Percentiles rank a stretch among this genome's conserved stretches.
phyloP scores from a whole-genome alignment of 2,113 vertebrate species.

The Harpagus bidentatus region DNA sequence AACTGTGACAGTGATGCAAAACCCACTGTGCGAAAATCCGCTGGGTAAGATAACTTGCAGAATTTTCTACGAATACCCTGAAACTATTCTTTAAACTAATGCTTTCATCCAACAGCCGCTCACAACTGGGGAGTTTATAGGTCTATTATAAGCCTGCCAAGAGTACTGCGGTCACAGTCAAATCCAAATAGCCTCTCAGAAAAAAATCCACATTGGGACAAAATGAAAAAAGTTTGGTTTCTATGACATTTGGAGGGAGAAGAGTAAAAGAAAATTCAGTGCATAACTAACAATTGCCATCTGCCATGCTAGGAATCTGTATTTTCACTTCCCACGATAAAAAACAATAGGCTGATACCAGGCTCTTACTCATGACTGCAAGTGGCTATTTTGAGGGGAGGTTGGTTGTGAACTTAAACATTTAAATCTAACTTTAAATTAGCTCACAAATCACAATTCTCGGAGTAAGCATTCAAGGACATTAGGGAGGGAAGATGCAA shows the following conservation, averaged over 20 bases:
- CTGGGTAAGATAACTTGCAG: neutral
- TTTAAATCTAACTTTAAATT: neutral
- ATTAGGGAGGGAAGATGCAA: neutral
- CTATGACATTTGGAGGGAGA: neutral
- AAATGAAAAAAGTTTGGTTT: conserved; percentile 1
- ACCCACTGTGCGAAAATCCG: neutral
- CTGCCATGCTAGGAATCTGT: neutral
- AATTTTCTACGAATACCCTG: neutral
- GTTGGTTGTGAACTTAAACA: neutral
- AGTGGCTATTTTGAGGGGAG: neutral
- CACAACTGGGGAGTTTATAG: conserved; percentile 32
- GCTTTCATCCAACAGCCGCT: conserved; percentile 19
- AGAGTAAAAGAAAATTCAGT: neutral
- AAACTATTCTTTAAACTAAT: neutral
- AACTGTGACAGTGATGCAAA: neutral
- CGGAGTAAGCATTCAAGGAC: neutral
- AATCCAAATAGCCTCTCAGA: neutral
- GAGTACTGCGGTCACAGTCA: conserved; percentile 26
- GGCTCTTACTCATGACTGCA: neutral
- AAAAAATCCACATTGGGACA: conserved; percentile 7
- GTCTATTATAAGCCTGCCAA: conserved; percentile 42
- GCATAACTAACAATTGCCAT: conserved; percentile 6
- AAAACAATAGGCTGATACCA: neutral
- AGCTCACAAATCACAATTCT: neutral
- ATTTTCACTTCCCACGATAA: neutral